Evolutionary conservation across 2,113 vertebrate species (phyloP).

Genomic region (Pomatorhinus ruficollis): DNA sequence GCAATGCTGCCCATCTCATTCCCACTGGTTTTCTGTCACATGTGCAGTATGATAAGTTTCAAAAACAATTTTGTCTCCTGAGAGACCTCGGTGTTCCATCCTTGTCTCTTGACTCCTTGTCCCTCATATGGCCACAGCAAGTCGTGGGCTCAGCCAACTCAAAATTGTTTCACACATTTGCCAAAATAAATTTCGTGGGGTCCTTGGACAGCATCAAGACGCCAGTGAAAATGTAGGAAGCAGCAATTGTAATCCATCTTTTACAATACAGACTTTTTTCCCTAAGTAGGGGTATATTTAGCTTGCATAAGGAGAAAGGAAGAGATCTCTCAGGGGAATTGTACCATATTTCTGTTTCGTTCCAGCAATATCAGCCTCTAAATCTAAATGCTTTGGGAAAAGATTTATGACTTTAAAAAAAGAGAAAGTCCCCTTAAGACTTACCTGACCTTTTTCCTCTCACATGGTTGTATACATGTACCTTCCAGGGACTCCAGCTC

Average conservation of each 20-base stretch:
- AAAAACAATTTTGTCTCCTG: neutral
- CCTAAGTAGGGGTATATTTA: neutral
- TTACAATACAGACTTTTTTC: neutral
- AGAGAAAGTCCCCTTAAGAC: neutral
- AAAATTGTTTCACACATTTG: neutral
- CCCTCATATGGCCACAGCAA: neutral
- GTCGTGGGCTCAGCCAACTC: neutral
- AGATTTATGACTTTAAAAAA: neutral
- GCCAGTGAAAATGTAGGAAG: neutral
- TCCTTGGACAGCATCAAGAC: neutral
- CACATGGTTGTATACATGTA: neutral
- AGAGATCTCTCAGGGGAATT: neutral
- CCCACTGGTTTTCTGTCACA: neutral
- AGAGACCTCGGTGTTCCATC: fast-evolving
- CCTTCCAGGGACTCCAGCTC: neutral
- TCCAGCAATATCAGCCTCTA: neutral
- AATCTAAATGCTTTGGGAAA: neutral
- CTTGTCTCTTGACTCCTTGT: neutral
- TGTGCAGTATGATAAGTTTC: neutral
- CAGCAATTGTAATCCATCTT: neutral
- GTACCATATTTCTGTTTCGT: neutral
- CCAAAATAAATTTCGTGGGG: neutral
- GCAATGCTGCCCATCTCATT: neutral
- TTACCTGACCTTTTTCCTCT: neutral
- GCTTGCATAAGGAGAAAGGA: neutral